Conservation (phyloP, 1,140 invertebrate genomes). For the Leptopilina boulardi region DNA sequence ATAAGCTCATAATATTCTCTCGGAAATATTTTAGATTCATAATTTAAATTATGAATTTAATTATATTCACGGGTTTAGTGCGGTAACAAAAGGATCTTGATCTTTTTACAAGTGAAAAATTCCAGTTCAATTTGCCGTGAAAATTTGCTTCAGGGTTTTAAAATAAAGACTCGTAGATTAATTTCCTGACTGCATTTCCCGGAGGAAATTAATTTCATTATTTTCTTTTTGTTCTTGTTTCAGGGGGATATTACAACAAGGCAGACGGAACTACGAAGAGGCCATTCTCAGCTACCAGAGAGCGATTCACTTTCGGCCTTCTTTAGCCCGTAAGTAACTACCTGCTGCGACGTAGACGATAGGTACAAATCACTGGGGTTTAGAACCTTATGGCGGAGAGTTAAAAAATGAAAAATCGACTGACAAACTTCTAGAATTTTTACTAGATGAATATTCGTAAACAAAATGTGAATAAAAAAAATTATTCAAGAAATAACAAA, state of each 20-base stretch:
- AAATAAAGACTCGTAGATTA: constrained; percentile 32
- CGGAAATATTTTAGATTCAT: background rate
- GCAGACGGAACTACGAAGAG: constrained; percentile 90
- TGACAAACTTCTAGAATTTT: background rate
- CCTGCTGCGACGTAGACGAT: constrained; percentile 25
- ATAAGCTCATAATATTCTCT: too few species aligned
- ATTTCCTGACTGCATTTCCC: constrained; percentile 34
- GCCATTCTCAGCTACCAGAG: constrained; percentile 94
- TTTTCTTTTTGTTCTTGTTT: constrained; percentile 37
- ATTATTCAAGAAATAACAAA: too few species aligned
- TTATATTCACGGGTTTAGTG: background rate
- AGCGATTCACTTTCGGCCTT: constrained; percentile 95
- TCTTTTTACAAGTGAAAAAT: constrained; percentile 16
- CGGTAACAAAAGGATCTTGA: background rate
- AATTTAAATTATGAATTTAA: constrained; percentile 26
- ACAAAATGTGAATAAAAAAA: too few species aligned
- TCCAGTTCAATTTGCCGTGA: constrained; percentile 4
- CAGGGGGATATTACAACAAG: constrained; percentile 95
- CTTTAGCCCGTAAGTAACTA: constrained; percentile 91
- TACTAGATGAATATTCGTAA: background rate
- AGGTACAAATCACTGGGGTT: constrained; percentile 31
- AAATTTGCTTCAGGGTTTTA: constrained; percentile 21
- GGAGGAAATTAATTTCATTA: constrained; percentile 31
- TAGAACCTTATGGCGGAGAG: constrained; percentile 17
- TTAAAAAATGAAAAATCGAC: constrained; percentile 30